Percentiles rank a stretch among this genome's conserved stretches.
These are phyloP conservation scores for Solen grandis DNA, from an alignment of 1,140 invertebrate genomes.

Conservation along the genomic window DNA sequence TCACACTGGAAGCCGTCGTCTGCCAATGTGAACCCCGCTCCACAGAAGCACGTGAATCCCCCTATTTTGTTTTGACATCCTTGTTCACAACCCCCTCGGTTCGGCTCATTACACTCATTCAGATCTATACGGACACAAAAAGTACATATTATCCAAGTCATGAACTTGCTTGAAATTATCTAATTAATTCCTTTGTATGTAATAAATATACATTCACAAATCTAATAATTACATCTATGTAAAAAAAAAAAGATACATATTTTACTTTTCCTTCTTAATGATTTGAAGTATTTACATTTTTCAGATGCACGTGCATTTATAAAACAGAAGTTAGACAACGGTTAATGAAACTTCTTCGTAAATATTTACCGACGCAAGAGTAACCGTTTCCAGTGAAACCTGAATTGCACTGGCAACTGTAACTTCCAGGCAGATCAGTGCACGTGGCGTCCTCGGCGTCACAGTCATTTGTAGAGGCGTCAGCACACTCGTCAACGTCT, in stretches of 20 bases:
- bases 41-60: constrained; percentile 40
- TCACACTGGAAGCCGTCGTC: constrained; percentile 31
- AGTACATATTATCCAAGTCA: no score
- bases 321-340: no score
- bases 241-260: no score
- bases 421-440: constrained; percentile 89
- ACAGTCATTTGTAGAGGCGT: constrained; percentile 87
- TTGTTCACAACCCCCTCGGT: constrained; percentile 25
- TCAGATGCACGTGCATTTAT: no score
- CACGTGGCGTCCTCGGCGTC: constrained; percentile 91
- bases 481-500: constrained; percentile 61
- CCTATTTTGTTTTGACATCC: constrained; percentile 38
- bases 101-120: constrained; percentile 35
- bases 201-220: no score
- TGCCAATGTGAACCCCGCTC: constrained; percentile 24
- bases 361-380: constrained; percentile 44
- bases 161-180: no score
- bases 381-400: constrained; percentile 66
- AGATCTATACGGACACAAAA: constrained; percentile 29
- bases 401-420: constrained; percentile 78
- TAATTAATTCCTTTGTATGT: no score
- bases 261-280: no score
- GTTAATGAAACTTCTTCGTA: no score
- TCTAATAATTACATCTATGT: no score
- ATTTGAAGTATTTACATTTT: no score